Percentiles rank a stretch among this genome's conserved stretches.
Evolutionary conservation across 2,797 vertebrate species (phyloP).

Genomic region (Lycodopsis pacificus): DNA sequence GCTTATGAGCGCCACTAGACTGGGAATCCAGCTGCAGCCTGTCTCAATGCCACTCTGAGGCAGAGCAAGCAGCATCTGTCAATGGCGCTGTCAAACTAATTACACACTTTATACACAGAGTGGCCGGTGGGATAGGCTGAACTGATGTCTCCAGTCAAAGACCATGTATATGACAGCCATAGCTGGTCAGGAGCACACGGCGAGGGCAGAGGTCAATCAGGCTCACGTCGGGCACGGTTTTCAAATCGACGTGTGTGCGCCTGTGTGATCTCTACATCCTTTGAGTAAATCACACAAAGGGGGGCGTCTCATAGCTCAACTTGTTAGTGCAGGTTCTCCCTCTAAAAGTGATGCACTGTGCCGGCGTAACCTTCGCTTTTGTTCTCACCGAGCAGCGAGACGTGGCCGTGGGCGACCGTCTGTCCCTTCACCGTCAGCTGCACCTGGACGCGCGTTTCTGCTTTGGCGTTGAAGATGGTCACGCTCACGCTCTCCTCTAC

Average conservation of each 20-base stretch:
- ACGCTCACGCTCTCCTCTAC: conserved; percentile 91
- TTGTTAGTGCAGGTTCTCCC: conserved; percentile 30
- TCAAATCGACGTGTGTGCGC: neutral
- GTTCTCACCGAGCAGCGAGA: conserved; percentile 87
- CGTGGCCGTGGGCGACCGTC: conserved; percentile 85
- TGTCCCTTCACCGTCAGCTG: conserved; percentile 92
- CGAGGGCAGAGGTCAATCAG: conserved; percentile 22
- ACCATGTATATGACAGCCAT: conserved; percentile 29
- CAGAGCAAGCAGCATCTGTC: conserved; percentile 49
- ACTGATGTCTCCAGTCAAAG: conserved; percentile 42
- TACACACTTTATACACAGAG: conserved; percentile 50
- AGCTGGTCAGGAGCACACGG: conserved; percentile 21
- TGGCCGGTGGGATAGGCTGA: conserved; percentile 34
- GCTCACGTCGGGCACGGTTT: neutral
- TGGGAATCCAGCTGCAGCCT: conserved; percentile 57
- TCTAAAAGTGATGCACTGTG: conserved; percentile 18
- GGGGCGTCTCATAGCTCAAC: conserved; percentile 15
- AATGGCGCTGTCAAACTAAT: conserved; percentile 69
- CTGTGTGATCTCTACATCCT: conserved; percentile 30
- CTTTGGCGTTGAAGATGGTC: conserved; percentile 89
- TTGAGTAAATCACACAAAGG: conserved; percentile 24
- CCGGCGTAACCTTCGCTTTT: conserved; percentile 28
- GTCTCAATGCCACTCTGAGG: conserved; percentile 56
- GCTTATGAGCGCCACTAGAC: conserved; percentile 8
- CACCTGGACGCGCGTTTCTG: conserved; percentile 90